Conservation (phyloP, 2,797 vertebrate genomes). For the Dryobates pubescens region DNA sequence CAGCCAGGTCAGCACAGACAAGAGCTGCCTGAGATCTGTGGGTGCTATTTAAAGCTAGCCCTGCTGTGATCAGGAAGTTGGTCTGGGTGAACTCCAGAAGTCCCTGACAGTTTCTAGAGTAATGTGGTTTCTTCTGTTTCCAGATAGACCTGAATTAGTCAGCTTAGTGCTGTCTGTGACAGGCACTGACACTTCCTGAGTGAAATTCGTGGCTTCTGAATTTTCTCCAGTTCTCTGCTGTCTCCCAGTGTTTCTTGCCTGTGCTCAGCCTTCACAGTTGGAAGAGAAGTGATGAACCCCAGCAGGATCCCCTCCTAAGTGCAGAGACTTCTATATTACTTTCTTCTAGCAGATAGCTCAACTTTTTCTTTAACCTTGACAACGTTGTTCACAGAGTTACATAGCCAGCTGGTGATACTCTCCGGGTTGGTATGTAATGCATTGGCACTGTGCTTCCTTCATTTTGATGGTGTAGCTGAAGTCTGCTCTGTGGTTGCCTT, state of each 20-base stretch:
- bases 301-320: neutral
- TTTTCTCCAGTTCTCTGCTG: neutral
- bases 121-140: neutral
- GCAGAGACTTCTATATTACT: neutral
- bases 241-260: neutral
- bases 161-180: neutral
- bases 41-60: neutral
- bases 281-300: neutral
- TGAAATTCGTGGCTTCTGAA: neutral
- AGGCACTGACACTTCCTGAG: neutral
- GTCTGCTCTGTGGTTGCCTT: neutral
- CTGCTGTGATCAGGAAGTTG: neutral
- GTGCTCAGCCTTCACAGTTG: neutral
- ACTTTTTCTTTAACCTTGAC: neutral
- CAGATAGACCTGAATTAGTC: neutral
- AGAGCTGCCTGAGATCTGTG: neutral
- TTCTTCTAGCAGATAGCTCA: neutral
- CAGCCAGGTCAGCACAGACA: neutral
- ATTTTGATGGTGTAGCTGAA: neutral
- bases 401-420: neutral
- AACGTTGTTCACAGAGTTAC: rapidly evolving
- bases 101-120: neutral
- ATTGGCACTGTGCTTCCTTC: neutral
- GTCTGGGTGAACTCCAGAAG: neutral
- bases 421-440: rapidly evolving